phyloP scores from a whole-genome alignment of 2,113 vertebrate genomes.

The Numenius arquata region DNA sequence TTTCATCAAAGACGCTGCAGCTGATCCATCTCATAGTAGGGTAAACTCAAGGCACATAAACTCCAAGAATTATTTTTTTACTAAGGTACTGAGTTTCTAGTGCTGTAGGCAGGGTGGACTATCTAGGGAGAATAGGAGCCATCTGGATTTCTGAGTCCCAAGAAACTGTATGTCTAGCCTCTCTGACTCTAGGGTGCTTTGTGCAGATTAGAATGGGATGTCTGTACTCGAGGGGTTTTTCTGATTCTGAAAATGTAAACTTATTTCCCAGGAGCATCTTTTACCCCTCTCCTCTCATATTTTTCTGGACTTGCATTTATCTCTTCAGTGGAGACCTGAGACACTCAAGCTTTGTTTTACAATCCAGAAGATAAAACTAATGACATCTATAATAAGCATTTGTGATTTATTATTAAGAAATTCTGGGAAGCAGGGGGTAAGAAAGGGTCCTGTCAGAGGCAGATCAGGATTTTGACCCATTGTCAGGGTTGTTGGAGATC shows the following conservation, averaged over 20 bases:
- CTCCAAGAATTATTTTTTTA: neutral
- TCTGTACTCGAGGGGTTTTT: neutral
- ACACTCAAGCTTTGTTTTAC: neutral
- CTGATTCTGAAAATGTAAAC: rapidly evolving
- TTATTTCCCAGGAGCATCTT: neutral
- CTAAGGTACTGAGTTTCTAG: neutral
- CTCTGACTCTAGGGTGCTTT: neutral
- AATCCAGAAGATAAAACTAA: neutral
- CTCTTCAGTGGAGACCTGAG: neutral
- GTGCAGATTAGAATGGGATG: too few relatives aligned
- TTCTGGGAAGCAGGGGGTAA: neutral
- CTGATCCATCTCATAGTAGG: neutral
- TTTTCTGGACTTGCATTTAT: neutral
- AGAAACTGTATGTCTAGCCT: neutral
- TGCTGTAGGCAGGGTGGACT: neutral
- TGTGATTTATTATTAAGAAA: neutral
- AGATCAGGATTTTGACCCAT: rapidly evolving
- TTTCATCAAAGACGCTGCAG: neutral
- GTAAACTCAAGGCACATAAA: neutral
- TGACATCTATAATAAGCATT: neutral
- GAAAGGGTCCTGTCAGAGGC: neutral
- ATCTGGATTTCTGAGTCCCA: neutral
- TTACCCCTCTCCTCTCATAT: neutral
- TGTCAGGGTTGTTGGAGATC: neutral
- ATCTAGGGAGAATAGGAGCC: too few relatives aligned